Evolutionary conservation across 2,113 vertebrate species (phyloP).

Genomic region (Atractosteus spatula): DNA sequence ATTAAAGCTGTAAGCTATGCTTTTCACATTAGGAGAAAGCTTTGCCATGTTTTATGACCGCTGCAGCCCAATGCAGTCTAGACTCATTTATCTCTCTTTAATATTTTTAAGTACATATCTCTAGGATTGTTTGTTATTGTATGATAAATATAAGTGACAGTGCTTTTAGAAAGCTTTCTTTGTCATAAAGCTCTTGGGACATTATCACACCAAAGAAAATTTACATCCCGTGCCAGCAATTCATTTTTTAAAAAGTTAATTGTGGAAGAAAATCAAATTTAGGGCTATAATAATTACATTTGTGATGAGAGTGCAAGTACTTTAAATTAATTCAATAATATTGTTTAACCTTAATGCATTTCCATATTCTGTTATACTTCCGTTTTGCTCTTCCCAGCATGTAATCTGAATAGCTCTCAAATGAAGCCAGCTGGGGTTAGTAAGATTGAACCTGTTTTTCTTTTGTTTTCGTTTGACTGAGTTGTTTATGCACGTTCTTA

Average conservation of each 20-base stretch:
- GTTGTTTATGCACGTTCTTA: slow-evolving; percentile 27
- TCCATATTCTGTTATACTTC: not conserved
- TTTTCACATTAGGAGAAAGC: slow-evolving; percentile 83
- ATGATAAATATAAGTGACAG: slow-evolving; percentile 84
- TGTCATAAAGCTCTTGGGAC: slow-evolving; percentile 78
- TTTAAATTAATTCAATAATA: slow-evolving; percentile 14
- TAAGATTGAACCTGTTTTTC: not conserved
- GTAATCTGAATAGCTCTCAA: not conserved
- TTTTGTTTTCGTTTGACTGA: slow-evolving; percentile 1
- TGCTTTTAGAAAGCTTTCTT: slow-evolving; percentile 75
- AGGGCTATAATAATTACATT: slow-evolving; percentile 22
- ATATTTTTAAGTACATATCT: slow-evolving; percentile 90
- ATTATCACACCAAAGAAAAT: slow-evolving; percentile 73
- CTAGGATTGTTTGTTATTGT: slow-evolving; percentile 84
- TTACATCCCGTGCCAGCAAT: slow-evolving; percentile 69
- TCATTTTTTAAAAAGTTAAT: slow-evolving; percentile 59
- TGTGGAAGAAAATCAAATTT: slow-evolving; percentile 63
- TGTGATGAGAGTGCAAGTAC: slow-evolving; percentile 17
- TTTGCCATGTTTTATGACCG: slow-evolving; percentile 84
- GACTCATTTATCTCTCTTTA: slow-evolving; percentile 88
- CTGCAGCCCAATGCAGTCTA: slow-evolving; percentile 77
- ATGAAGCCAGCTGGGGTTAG: not conserved
- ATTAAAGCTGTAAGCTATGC: slow-evolving; percentile 89
- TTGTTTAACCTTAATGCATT: slow-evolving; percentile 8
- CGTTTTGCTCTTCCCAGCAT: not conserved